A percentile compares a stretch with the other conserved stretches of the same genome.
Evolutionary conservation across 2,113 vertebrate genomes (phyloP).

Genomic region (Calyptomena viridis): DNA sequence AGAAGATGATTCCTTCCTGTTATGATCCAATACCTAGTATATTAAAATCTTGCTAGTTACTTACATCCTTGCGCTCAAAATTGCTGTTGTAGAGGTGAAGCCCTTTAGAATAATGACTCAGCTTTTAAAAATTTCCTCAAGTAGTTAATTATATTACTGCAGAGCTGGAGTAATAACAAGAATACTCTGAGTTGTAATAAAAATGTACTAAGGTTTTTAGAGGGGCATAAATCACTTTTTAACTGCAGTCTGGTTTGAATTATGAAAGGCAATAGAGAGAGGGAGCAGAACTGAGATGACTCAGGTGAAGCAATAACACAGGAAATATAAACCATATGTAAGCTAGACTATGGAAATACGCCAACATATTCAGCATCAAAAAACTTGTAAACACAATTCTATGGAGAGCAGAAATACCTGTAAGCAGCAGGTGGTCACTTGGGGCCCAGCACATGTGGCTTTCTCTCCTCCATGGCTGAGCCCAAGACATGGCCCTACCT

Average conservation of each 20-base stretch:
- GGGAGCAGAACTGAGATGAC: neutral
- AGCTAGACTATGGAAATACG: neutral
- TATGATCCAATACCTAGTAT: neutral
- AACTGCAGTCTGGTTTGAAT: conserved; percentile 24
- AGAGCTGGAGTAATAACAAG: neutral
- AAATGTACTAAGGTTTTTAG: conserved; percentile 2
- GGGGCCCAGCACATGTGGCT: neutral
- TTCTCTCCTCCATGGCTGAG: fast-evolving
- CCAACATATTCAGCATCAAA: neutral
- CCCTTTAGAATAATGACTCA: neutral
- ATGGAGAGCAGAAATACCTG: neutral
- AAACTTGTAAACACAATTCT: neutral
- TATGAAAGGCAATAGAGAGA: neutral
- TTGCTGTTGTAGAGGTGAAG: neutral
- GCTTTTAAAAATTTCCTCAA: neutral
- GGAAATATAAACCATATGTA: conserved; percentile 36
- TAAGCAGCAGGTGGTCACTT: neutral
- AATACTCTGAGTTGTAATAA: neutral
- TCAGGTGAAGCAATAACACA: neutral
- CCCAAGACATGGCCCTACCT: neutral
- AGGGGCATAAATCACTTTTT: conserved; percentile 22
- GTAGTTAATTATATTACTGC: neutral
- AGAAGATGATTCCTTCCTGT: neutral
- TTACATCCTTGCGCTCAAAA: neutral
- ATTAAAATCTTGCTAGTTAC: neutral